Evolutionary conservation across 2,113 vertebrate species (phyloP).

Genomic region (Nycticryphes semicollaris): DNA sequence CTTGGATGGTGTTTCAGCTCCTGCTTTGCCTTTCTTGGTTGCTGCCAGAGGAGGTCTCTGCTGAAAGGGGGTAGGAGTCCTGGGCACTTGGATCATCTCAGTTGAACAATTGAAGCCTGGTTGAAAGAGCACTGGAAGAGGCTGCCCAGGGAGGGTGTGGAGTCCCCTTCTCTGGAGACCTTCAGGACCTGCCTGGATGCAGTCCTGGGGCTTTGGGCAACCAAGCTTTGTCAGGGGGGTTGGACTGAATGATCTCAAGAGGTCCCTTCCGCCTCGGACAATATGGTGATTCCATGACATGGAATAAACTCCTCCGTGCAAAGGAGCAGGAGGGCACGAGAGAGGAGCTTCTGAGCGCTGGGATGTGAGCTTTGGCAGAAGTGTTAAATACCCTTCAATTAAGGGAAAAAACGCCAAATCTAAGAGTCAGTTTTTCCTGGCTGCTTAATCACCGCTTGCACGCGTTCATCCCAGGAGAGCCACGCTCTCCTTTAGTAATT

Average conservation of each 20-base stretch:
- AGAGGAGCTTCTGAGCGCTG: background rate
- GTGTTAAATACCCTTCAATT: background rate
- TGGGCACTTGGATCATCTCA: background rate
- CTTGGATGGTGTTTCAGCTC: background rate
- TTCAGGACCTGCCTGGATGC: no score
- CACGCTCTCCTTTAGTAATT: background rate
- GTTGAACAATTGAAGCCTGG: background rate
- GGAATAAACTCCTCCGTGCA: background rate
- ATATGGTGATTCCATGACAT: no score
- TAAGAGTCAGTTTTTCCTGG: background rate
- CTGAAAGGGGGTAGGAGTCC: fast-evolving
- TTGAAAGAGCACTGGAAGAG: background rate
- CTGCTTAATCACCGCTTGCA: background rate
- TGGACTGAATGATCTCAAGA: no score
- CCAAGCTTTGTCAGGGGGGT: no score
- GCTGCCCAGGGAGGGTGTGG: no score
- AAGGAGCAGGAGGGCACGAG: background rate
- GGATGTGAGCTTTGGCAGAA: background rate
- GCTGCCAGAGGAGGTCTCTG: background rate
- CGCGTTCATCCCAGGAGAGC: background rate
- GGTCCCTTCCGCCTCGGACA: no score
- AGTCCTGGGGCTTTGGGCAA: no score
- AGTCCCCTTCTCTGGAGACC: no score
- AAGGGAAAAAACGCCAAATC: background rate
- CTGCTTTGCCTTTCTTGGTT: background rate